Conservation (phyloP, 2,113 vertebrate species). For the Porphyrio hochstetteri region DNA sequence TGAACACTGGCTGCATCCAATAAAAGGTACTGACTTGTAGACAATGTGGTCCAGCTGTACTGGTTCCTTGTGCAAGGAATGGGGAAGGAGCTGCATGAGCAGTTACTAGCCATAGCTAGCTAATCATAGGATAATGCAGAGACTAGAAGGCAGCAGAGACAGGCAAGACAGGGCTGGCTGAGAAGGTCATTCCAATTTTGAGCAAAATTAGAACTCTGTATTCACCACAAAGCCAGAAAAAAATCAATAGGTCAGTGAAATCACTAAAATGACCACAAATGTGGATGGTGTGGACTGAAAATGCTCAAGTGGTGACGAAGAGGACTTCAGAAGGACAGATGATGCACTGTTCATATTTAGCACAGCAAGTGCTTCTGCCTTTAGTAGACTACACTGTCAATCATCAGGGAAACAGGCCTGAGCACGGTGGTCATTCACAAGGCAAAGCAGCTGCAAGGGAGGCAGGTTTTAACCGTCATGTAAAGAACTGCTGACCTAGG, state of each 20-base stretch:
- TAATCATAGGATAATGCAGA: neutral
- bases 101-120: neutral
- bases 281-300: neutral
- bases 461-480: neutral
- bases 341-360: neutral
- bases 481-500: neutral
- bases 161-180: neutral
- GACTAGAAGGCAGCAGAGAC: neutral
- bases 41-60: neutral
- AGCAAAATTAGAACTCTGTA: neutral
- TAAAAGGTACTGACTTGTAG: neutral
- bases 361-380: neutral
- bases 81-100: neutral
- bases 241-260: neutral
- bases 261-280: neutral
- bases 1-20: neutral
- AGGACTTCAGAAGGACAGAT: neutral
- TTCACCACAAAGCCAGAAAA: neutral
- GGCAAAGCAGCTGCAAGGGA: neutral
- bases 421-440: neutral
- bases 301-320: neutral
- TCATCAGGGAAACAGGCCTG: neutral
- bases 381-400: neutral
- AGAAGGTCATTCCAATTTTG: neutral
- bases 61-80: neutral